Evolutionary conservation across 2,888 invertebrate genomes (phyloP).

Genomic region (Anticlea derivata): DNA sequence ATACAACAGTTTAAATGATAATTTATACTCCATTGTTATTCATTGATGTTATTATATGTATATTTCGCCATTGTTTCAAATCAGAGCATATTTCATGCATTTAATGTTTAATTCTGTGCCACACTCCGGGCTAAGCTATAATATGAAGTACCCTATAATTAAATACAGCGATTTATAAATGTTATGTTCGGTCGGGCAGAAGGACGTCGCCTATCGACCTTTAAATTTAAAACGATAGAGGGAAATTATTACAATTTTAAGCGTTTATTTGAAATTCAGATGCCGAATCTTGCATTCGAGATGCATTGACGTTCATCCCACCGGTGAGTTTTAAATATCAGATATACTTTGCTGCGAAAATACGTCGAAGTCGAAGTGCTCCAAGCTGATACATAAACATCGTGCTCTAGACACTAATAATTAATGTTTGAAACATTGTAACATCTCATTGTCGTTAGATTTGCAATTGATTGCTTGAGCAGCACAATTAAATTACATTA

Average conservation of each 20-base stretch:
- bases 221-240: background rate
- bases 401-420: background rate
- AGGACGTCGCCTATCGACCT: background rate
- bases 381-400: slow-evolving; percentile 7
- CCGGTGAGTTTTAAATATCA: slow-evolving; percentile 45
- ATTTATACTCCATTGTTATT: slow-evolving; percentile 84
- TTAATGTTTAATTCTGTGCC: slow-evolving; percentile 70
- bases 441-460: background rate
- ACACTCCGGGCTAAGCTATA: slow-evolving; percentile 27
- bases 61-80: slow-evolving; percentile 84
- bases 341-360: slow-evolving; percentile 37
- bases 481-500: background rate
- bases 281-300: slow-evolving; percentile 47
- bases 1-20: slow-evolving; percentile 84
- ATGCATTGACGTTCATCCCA: slow-evolving; percentile 47
- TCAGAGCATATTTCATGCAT: slow-evolving; percentile 84
- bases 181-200: slow-evolving; percentile 34
- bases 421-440: background rate
- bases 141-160: slow-evolving; percentile 4
- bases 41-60: slow-evolving; percentile 84
- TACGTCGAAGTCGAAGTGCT: slow-evolving; percentile 3
- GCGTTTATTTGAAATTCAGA: slow-evolving; percentile 58
- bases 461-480: background rate
- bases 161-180: slow-evolving; percentile 6
- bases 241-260: slow-evolving; percentile 47